phyloP scores from a whole-genome alignment of 2,797 vertebrate species.

The Calcarius lapponicus region DNA sequence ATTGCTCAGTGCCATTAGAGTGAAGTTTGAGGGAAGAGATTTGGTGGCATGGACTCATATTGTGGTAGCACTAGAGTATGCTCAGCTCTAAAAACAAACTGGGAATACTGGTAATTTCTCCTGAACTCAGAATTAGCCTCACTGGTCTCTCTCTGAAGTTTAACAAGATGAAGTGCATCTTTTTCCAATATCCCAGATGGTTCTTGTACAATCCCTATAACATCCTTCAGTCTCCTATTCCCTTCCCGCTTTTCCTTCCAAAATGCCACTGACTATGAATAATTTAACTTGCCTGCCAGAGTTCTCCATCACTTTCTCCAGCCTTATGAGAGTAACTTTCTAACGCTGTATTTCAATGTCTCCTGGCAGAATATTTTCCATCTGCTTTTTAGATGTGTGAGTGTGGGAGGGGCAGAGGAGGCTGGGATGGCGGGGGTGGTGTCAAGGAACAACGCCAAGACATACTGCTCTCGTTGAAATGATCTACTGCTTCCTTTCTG shows the following conservation, averaged over 20 bases:
- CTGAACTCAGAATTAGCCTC: not conserved
- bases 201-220: conserved; percentile 26
- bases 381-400: conserved; percentile 67
- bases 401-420: conserved; percentile 56
- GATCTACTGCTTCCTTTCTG: conserved; percentile 43
- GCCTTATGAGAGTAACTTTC: conserved; percentile 61
- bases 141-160: not conserved
- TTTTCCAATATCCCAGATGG: conserved; percentile 43
- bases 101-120: not conserved
- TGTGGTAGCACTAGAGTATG: not conserved
- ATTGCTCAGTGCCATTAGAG: not conserved
- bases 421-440: conserved; percentile 39
- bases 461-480: conserved; percentile 34
- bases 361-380: conserved; percentile 70
- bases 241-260: conserved; percentile 30
- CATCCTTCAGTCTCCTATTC: conserved; percentile 41
- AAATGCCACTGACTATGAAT: conserved; percentile 69
- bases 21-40: not conserved
- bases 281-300: conserved; percentile 55
- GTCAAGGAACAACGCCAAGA: conserved; percentile 34
- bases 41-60: not conserved
- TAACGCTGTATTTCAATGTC: conserved; percentile 60
- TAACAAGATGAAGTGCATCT: not conserved
- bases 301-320: conserved; percentile 65
- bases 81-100: not conserved